Conservation (phyloP, 2,888 invertebrate genomes). For the Empis stercorea region DNA sequence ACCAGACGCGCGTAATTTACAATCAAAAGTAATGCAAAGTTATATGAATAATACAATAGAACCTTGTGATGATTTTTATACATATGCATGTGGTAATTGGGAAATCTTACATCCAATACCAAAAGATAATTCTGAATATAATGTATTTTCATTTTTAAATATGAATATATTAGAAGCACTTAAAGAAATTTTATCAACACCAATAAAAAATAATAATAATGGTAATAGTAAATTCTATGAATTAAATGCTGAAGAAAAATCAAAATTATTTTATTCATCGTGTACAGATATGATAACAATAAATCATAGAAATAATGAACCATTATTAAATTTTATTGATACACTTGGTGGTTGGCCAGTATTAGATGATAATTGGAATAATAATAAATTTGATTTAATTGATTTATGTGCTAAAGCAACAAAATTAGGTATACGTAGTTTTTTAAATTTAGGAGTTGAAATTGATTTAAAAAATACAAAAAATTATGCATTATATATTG, state of each 20-base stretch:
- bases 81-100: conserved; percentile 15
- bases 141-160: conserved; percentile 10
- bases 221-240: background rate
- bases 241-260: conserved; percentile 9
- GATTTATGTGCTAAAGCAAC: conserved; percentile 9
- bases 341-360: conserved; percentile 13
- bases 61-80: conserved; percentile 15
- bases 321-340: conserved; percentile 12
- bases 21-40: conserved; percentile 10
- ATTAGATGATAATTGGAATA: conserved; percentile 12
- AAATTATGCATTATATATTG: conserved; percentile 10
- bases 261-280: conserved; percentile 9
- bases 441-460: conserved; percentile 8
- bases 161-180: conserved; percentile 12
- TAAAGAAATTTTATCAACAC: conserved; percentile 8
- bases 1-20: conserved; percentile 3
- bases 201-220: background rate
- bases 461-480: conserved; percentile 11
- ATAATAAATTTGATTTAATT: conserved; percentile 11
- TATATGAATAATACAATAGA: conserved; percentile 11
- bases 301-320: conserved; percentile 9
- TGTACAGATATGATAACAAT: conserved; percentile 10
- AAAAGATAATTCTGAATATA: conserved; percentile 10
- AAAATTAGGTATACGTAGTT: conserved; percentile 2
- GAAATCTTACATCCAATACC: conserved; percentile 12